These are phyloP conservation scores for Drosophila nikananu DNA, from an alignment of 1,140 invertebrate species.

Conservation along the genomic window DNA sequence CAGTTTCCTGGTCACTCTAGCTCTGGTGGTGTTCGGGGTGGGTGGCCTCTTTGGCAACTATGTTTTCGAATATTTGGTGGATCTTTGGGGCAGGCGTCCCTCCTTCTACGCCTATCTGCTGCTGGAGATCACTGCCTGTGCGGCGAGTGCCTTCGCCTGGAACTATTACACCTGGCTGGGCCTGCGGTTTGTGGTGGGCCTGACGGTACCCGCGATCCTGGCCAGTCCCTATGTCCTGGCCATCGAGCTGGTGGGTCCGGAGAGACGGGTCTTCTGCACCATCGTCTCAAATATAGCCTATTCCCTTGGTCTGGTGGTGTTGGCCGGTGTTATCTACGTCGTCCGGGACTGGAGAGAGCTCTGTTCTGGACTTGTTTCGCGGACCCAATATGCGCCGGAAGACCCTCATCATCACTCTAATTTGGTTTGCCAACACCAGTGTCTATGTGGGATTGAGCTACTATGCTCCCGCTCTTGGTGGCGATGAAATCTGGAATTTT, in stretches of 20 bases:
- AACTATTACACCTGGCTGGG: slow-evolving; percentile 90
- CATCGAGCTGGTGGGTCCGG: slow-evolving; percentile 91
- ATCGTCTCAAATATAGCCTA: slow-evolving; percentile 92
- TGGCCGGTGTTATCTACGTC: slow-evolving; percentile 91
- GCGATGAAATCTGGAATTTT: no score
- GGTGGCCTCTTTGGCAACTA: slow-evolving; percentile 93
- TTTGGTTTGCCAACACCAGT: slow-evolving; percentile 94
- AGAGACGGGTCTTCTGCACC: slow-evolving; percentile 89
- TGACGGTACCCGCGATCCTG: slow-evolving; percentile 92
- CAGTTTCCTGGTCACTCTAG: slow-evolving; percentile 90
- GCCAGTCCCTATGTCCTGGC: slow-evolving; percentile 92
- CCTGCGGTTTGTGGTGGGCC: slow-evolving; percentile 91
- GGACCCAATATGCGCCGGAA: slow-evolving; percentile 92
- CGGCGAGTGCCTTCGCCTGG: slow-evolving; percentile 91
- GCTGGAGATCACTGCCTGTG: slow-evolving; percentile 91
- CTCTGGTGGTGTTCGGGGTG: slow-evolving; percentile 90
- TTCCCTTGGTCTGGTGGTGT: slow-evolving; percentile 90
- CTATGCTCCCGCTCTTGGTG: slow-evolving; percentile 91
- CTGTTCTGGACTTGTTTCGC: slow-evolving; percentile 90
- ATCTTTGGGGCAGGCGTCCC: slow-evolving; percentile 91
- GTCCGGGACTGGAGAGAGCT: slow-evolving; percentile 92
- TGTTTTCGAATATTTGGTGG: slow-evolving; percentile 92
- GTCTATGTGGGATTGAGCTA: slow-evolving; percentile 94
- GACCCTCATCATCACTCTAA: slow-evolving; percentile 93
- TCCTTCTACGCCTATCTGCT: slow-evolving; percentile 92